Evolutionary conservation across 2,113 vertebrate genomes (phyloP).

Genomic region (Pelmatolapia mariae): DNA sequence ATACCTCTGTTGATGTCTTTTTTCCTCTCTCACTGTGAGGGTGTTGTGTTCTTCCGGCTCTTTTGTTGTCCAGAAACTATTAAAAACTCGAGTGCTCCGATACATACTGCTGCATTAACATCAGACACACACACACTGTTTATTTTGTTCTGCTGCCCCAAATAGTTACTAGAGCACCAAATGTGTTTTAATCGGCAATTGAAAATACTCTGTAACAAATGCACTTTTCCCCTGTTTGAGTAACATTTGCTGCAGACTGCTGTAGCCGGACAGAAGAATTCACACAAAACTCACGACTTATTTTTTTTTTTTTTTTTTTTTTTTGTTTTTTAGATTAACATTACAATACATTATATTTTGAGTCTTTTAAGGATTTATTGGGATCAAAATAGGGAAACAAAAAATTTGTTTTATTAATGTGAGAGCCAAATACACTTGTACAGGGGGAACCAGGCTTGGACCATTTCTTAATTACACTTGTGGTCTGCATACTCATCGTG

Average conservation of each 20-base stretch:
- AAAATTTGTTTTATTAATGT: not conserved
- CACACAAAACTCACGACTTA: fast-evolving
- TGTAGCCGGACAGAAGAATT: fast-evolving
- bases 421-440: not conserved
- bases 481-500: not conserved
- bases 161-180: not conserved
- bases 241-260: not conserved
- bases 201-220: not conserved
- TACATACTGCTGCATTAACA: not conserved
- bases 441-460: fast-evolving
- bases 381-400: not conserved
- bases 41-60: not conserved
- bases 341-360: not conserved
- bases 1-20: not conserved
- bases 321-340: not conserved
- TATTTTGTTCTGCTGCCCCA: not conserved
- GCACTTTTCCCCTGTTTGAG: not conserved
- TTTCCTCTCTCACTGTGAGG: not conserved
- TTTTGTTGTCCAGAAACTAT: not conserved
- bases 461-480: fast-evolving
- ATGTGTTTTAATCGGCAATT: not conserved
- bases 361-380: not conserved
- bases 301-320: fast-evolving
- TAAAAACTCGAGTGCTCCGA: not conserved
- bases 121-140: not conserved